Conservation (phyloP, 1,140 invertebrate species). For the Lasioglossum baleicum region DNA sequence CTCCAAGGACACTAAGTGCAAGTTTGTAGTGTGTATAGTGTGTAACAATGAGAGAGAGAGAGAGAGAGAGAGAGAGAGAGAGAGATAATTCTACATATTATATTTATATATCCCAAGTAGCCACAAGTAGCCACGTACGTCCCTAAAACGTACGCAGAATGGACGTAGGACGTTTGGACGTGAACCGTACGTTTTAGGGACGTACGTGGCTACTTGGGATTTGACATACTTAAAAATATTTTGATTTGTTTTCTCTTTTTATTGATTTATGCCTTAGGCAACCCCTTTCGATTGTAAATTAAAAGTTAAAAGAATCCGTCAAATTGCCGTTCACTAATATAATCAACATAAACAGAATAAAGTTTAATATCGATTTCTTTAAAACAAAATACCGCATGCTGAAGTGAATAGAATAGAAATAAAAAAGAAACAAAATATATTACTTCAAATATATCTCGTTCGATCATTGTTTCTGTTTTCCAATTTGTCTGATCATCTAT, state of each 20-base stretch:
- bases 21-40: slow-evolving; percentile 12
- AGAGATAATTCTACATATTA: neutral
- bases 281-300: neutral
- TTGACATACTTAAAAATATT: slow-evolving; percentile 17
- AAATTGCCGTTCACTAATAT: no score
- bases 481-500: no score
- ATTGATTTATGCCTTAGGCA: slow-evolving; percentile 1
- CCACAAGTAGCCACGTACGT: no score
- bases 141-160: no score
- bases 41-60: no score
- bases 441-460: neutral
- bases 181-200: no score
- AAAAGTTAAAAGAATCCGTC: neutral
- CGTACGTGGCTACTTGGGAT: no score
- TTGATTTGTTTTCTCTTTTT: slow-evolving; percentile 1
- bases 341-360: neutral
- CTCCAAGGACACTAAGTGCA: slow-evolving; percentile 12
- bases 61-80: no score
- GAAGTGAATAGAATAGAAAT: neutral
- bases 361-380: no score
- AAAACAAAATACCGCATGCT: neutral
- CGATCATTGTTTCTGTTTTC: neutral
- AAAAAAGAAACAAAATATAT: neutral
- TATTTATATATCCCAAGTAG: no score
- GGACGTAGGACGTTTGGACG: no score